Evolutionary conservation across 1,140 invertebrate genomes (phyloP).

Genomic region (Drosophila sproati): DNA sequence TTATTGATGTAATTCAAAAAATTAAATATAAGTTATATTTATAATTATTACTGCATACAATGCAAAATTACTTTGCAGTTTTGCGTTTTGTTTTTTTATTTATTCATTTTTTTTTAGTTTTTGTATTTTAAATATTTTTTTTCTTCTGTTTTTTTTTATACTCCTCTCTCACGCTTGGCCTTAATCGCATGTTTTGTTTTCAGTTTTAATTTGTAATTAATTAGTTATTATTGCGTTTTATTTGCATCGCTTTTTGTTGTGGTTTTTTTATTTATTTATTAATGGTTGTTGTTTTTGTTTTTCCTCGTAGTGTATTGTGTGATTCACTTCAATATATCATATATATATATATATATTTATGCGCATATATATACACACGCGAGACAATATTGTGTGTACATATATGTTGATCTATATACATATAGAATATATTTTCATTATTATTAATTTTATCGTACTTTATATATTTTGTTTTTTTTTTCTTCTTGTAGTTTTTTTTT

Average conservation of each 20-base stretch:
- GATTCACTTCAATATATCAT: slow-evolving; percentile 25
- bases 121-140: slow-evolving; percentile 15
- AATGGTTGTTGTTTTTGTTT: slow-evolving; percentile 35
- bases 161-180: slow-evolving; percentile 33
- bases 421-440: slow-evolving; percentile 37
- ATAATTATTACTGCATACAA: slow-evolving; percentile 79
- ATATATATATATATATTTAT: slow-evolving; percentile 19
- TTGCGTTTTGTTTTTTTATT: slow-evolving; percentile 50
- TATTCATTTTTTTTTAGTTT: slow-evolving; percentile 22
- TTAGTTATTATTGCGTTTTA: slow-evolving; percentile 42
- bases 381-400: slow-evolving; percentile 12
- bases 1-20: slow-evolving; percentile 83
- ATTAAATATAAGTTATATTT: slow-evolving; percentile 81
- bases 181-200: slow-evolving; percentile 43
- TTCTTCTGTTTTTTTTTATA: slow-evolving; percentile 26
- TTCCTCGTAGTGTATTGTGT: slow-evolving; percentile 24
- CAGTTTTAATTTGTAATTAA: slow-evolving; percentile 3
- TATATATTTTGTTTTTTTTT: slow-evolving; percentile 18
- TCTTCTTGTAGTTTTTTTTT: slow-evolving; percentile 13
- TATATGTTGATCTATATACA: slow-evolving; percentile 42
- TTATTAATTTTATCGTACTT: slow-evolving; percentile 14
- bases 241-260: slow-evolving; percentile 29
- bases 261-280: slow-evolving; percentile 32
- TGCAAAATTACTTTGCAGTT: slow-evolving; percentile 80
- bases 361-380: slow-evolving; percentile 18